These are phyloP conservation scores for Pecten maximus DNA, from an alignment of 2,888 invertebrate genomes.

Conservation along the genomic window DNA sequence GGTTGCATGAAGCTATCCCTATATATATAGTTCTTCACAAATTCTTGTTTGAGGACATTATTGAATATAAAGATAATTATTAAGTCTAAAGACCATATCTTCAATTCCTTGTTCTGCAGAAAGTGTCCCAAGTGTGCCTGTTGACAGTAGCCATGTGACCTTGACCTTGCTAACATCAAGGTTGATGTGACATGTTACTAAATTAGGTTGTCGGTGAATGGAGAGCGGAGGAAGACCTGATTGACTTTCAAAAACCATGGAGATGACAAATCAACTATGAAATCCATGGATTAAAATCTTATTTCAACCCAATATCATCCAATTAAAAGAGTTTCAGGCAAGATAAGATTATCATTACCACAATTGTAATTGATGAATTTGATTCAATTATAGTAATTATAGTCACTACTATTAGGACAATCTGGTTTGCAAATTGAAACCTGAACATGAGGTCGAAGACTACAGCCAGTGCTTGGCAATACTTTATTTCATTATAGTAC, in stretches of 20 bases:
- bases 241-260: not conserved
- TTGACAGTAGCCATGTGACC: not conserved
- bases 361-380: not conserved
- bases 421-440: not conserved
- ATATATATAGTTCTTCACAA: too few relatives aligned
- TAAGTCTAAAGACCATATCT: too few relatives aligned
- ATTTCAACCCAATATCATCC: not conserved
- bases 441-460: not conserved
- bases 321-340: conserved; percentile 2
- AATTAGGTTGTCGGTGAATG: not conserved
- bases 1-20: too few relatives aligned
- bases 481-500: not conserved
- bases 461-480: not conserved
- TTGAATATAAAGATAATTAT: too few relatives aligned
- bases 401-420: not conserved
- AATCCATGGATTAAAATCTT: not conserved
- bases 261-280: conserved; percentile 5
- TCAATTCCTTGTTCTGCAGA: not conserved
- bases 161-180: not conserved
- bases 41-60: too few relatives aligned
- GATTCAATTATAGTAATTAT: not conserved
- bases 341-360: not conserved
- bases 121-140: not conserved
- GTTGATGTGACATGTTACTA: not conserved
- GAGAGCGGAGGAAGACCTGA: not conserved